Evolutionary conservation across 2,888 invertebrate genomes (phyloP), one percentile per base, ranked within the genome.

Genomic region (Caenorhabditis sinica): DNA sequence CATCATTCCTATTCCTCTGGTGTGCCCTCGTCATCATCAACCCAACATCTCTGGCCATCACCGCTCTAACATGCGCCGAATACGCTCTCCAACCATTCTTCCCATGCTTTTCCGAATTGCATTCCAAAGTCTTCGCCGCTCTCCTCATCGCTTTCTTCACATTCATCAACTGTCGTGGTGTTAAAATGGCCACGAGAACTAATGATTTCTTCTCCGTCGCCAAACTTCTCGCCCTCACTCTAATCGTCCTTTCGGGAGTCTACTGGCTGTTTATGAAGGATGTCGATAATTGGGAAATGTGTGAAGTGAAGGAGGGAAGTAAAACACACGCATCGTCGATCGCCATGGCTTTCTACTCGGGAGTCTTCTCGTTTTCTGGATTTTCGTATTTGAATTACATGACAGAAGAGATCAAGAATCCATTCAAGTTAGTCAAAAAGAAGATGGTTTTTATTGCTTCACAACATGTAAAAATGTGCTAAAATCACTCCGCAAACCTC

Each of bases 1-100:
- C 96, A 0, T 96, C 97, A 0, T 98, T 98, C 93, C 94, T 98
- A 6, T 97, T 97, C 93, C 95, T 98, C 25, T 98, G 97, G 97
- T 90, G 92, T 45, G 96, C 97, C 2, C 94, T 97, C 86, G 95
- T 98, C 91, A 95, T 98, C 87, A 94, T 97, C 90, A 96, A 97
- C 88, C 97, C 97, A 23, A 96, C 97, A 0, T 90, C 97, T 61
- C 97, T 97, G 93, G 97, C 97, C 73, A 96, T 97, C 92, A 90
- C 88, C 51, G 97, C 97, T 0, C 94, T 97, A 76, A 97, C 97
- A 60, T 98, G 97, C 93, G 96, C 97, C 3, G 95, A 96, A 93
- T 97, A 98, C 94, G 95, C 97, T 89, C 94, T 97, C 0, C 79
- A 88, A 66, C 97, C 97, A 0, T 94, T 96, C 86, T 92, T 85